These are phyloP conservation scores for Trididemnum miniatum DNA, from an alignment of 23 tunicate genomes.

Conservation along the genomic window DNA sequence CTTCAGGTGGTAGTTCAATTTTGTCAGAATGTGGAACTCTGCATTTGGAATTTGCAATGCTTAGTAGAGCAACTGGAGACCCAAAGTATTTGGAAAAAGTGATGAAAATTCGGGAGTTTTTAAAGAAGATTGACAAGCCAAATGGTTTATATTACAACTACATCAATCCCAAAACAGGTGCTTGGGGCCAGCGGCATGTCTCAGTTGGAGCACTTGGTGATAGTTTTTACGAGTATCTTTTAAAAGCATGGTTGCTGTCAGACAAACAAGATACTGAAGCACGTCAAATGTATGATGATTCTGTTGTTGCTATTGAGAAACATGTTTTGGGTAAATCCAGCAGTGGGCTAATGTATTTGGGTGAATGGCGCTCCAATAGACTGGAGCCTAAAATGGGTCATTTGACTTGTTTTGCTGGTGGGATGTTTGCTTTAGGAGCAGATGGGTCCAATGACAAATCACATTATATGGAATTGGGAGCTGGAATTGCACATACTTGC, in stretches of 20 bases:
- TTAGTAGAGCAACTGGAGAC: conserved; percentile 81
- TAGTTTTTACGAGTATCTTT: conserved; percentile 91
- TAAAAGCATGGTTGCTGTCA: conserved; percentile 82
- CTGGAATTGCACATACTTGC: conserved; percentile 89
- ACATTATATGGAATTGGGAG: conserved; percentile 77
- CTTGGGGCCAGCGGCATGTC: conserved; percentile 96
- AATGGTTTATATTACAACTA: conserved; percentile 89
- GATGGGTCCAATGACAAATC: conserved; percentile 62
- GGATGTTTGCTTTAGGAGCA: conserved; percentile 95
- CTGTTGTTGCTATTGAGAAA: conserved; percentile 71
- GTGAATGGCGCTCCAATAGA: conserved; percentile 72
- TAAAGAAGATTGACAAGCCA: conserved; percentile 71
- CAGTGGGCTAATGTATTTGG: conserved; percentile 83
- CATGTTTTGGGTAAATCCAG: conserved; percentile 64
- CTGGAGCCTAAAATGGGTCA: conserved; percentile 94
- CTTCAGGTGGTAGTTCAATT: conserved; percentile 95
- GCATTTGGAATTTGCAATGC: conserved; percentile 90
- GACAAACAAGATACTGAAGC: conserved; percentile 71
- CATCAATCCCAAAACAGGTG: conserved; percentile 84
- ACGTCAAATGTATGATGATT: conserved; percentile 83
- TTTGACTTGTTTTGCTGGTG: conserved; percentile 97
- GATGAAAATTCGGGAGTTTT: conserved; percentile 70
- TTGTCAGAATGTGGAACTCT: conserved; percentile 94
- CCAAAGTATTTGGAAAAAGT: conserved; percentile 79
- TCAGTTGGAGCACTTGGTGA: conserved; percentile 97